Conservation (phyloP, 2,113 vertebrate species). For the Caranx melampygus region DNA sequence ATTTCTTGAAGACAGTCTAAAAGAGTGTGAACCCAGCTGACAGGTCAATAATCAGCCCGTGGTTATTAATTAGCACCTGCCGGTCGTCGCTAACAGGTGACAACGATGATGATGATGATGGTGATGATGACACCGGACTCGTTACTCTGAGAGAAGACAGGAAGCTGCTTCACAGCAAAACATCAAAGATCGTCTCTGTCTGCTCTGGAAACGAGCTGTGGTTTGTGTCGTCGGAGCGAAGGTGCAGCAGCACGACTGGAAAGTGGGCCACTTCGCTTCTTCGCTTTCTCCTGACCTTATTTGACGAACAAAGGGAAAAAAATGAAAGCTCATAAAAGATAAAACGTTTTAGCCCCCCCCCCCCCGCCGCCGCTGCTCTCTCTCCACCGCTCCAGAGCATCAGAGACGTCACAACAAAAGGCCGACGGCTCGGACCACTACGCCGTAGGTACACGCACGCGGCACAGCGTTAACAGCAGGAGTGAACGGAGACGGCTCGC, state of each 20-base stretch:
- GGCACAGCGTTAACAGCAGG: neutral
- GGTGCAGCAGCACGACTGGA: neutral
- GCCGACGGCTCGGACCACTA: neutral
- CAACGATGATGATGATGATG: too few relatives aligned
- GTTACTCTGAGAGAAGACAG: slow-evolving; percentile 27
- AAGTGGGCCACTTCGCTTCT: neutral
- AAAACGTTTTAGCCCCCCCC: neutral
- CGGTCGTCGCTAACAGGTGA: neutral
- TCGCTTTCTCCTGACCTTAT: neutral
- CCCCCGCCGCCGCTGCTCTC: too few relatives aligned
- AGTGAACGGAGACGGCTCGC: too few relatives aligned
- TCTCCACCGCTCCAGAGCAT: neutral
- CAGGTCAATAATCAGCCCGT: neutral
- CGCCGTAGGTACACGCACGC: neutral
- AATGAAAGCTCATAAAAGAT: neutral
- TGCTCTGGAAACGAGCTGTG: neutral
- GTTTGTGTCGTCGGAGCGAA: neutral
- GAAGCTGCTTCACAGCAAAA: slow-evolving; percentile 34
- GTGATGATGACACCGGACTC: too few relatives aligned
- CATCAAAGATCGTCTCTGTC: slow-evolving; percentile 13
- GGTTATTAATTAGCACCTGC: slow-evolving; percentile 21
- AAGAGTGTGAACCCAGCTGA: neutral
- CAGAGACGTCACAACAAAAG: neutral
- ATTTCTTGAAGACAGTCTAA: neutral
- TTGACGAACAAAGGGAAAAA: neutral